Base-by-base conservation (phyloP, 1,140 invertebrate genomes). In the Tetramorium simillimum region DNA sequence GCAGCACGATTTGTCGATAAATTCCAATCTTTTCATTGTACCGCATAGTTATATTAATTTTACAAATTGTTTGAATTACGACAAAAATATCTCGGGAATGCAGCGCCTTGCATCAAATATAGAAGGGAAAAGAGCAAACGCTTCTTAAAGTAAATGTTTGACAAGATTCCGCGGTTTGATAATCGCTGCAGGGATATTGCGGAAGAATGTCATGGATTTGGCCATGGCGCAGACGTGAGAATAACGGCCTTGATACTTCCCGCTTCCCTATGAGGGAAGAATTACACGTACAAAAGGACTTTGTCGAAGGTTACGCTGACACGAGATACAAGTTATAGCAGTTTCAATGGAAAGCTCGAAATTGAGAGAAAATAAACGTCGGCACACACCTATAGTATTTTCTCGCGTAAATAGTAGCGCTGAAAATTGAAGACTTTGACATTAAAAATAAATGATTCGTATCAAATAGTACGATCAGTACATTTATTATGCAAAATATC, bases 231-330 rank as follows among this genome's bases (percentile, higher is more conserved):
- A 1, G 33, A 33, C 33, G 14, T 76, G 56, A 60, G 3, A 53
- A 60, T 43, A 60, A 76, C 37, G 21, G 10, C 16, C 9, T 76
- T 76, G 56, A 76, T 60, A 76, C 7, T n/a, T n/a, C n/a, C n/a
- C n/a, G 51, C 10, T 21, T 51, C 18, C 53, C 16, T 28, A 43
- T 60, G n/a, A 76, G 21, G 14, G 2, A 60, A 60, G 37, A 76
- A 46, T 69, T 58, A 16, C 33, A 53, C 14, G 37, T 62, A 28
- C 9, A 60, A 40, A 21, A 40, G 56, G 75, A 62, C 1, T 24
- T 56, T 6, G 46, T 62, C 58, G 58, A 77, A 77, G 40, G 56
- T 43, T 33, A 46, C 16, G 21, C 56, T 77, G 46, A 77, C 62
- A 18, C 4, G 46, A 37, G 33, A n/a, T 46, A 46, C n/a, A 62